Evolutionary conservation across 2,797 vertebrate genomes (phyloP), one percentile per base, ranked within the genome.

Genomic region (Typhlichthys eigenmanni): DNA sequence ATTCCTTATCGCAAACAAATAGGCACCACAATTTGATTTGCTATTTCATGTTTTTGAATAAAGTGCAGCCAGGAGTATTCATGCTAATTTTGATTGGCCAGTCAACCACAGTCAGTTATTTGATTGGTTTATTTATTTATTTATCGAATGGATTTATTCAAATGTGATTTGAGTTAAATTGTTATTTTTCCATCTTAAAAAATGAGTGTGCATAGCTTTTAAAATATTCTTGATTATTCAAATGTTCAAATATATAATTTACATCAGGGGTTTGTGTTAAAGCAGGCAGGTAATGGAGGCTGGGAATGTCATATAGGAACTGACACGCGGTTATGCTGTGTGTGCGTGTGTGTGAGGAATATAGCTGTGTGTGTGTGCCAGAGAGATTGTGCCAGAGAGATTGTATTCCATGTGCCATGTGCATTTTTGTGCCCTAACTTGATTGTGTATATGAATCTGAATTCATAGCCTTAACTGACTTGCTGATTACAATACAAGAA

Each of bases 161-260:
- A 87, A 89, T 89, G 70, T 7, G 70, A 88, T 89, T 86, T 82
- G 75, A 81, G 78, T 82, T 85, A 88, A 90, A 89, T 85, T 76
- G 80, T 75, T 82, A 68, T 72, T 69, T 82, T 87, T 85, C 73
- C 62, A 62, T 79, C 62, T 83, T 62, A 64, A 75, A 86, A 83
- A 64, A 62, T 71, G 62, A 71, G 54, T 52, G 58, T 72, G 84
- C 74, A 76, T 71, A 65, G 86, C 85, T 85, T 90, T 90, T 87
- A 83, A 86, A 89, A 84, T 87, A 72, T 85, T 88, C 77, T 84
- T 83, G 90, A 89, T 89, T 87, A 91, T 89, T 87, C 75, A 89
- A 87, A 87, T 88, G 72, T 82, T 66, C 79, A 83, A 83, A 85
- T 88, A 76, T 83, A 84, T 90, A 86, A 90, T 90, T 76, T 86